phyloP scores from a whole-genome alignment of 1,140 invertebrate genomes.

The Drosophila leontia region DNA sequence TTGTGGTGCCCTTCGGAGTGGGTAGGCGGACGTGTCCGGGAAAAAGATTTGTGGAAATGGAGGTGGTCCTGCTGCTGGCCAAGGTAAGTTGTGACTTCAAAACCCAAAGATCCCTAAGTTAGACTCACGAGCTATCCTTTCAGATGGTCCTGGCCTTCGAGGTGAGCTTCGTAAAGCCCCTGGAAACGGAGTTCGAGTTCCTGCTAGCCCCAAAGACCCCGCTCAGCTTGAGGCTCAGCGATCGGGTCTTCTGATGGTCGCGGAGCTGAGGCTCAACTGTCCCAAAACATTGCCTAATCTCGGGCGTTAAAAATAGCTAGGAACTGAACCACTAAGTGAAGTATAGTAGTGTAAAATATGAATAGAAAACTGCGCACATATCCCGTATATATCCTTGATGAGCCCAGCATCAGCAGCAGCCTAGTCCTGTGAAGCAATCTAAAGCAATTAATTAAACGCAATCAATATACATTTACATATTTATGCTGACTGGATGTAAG shows the following conservation, averaged over 20 bases:
- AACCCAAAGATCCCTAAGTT: background rate
- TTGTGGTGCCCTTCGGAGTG: slow-evolving; percentile 95
- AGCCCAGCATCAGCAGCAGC: slow-evolving; percentile 42
- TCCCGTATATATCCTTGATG: slow-evolving; percentile 13
- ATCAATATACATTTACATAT: slow-evolving; percentile 25
- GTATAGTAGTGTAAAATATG: slow-evolving; percentile 47
- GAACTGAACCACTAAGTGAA: slow-evolving; percentile 55
- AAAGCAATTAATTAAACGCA: slow-evolving; percentile 17
- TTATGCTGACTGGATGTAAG: slow-evolving; percentile 41
- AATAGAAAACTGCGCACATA: background rate
- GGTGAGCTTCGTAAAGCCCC: slow-evolving; percentile 88
- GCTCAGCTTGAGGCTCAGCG: slow-evolving; percentile 88
- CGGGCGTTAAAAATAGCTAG: slow-evolving; percentile 39
- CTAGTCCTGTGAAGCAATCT: slow-evolving; percentile 53
- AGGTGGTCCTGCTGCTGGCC: slow-evolving; percentile 90
- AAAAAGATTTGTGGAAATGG: slow-evolving; percentile 92
- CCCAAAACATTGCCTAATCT: slow-evolving; percentile 28
- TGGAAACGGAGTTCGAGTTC: slow-evolving; percentile 92
- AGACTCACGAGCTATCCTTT: background rate
- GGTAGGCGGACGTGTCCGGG: slow-evolving; percentile 93
- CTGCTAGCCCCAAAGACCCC: slow-evolving; percentile 90
- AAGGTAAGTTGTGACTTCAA: slow-evolving; percentile 86
- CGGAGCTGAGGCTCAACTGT: background rate
- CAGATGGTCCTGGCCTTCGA: slow-evolving; percentile 90
- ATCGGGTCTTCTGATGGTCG: slow-evolving; percentile 81